Evolutionary conservation across 2,113 vertebrate species (phyloP).

Genomic region (Ptilorrhoa leucosticta): DNA sequence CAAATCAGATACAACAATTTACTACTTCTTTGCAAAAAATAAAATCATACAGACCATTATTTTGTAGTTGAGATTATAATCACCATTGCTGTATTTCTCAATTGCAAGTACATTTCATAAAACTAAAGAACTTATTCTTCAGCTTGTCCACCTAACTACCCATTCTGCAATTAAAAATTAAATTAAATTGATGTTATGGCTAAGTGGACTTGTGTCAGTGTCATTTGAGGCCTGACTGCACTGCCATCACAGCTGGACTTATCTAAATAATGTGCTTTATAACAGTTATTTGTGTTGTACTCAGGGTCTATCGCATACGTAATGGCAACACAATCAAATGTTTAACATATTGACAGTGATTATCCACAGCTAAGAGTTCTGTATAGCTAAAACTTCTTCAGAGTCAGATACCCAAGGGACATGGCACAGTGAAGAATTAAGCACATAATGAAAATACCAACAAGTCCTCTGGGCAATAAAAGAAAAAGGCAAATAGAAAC

Average conservation of each 20-base stretch:
- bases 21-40: background rate
- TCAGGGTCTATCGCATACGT: background rate
- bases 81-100: background rate
- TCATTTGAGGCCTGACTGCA: background rate
- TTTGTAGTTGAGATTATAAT: constrained; percentile 18
- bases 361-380: background rate
- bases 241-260: background rate
- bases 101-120: background rate
- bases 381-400: background rate
- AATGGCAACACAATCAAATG: constrained; percentile 7
- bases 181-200: background rate
- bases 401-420: background rate
- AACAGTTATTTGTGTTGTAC: background rate
- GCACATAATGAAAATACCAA: background rate
- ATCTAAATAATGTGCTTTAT: constrained; percentile 15
- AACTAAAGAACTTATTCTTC: constrained; percentile 4
- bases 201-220: background rate
- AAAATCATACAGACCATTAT: background rate
- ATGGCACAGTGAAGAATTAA: background rate
- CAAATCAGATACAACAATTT: background rate
- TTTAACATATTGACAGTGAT: background rate
- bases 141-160: background rate
- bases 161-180: background rate
- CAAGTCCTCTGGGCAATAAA: background rate
- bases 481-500: background rate